Base-by-base conservation (phyloP, 2,113 vertebrate genomes). In the Romanogobio albipinnatus region DNA sequence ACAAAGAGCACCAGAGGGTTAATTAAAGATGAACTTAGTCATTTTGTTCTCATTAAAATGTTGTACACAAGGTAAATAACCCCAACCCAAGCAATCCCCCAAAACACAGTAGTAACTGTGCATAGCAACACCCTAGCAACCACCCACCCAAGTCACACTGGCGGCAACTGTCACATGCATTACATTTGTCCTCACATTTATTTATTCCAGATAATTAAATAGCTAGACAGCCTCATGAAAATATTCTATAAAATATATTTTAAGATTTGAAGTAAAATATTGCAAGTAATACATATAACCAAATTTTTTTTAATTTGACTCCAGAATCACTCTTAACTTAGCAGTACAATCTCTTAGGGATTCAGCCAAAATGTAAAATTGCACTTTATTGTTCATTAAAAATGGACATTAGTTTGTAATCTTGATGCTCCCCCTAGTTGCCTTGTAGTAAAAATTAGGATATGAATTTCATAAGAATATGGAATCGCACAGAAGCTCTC, bases 381-480 rank as follows among this genome's bases (percentile, higher is more conserved):
- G 24, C 36, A 17, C 53, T 39, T 45, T 1, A 45, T 9, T n/a
- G 19, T 79, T 6, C 76, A 47, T 47, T 64, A 15, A 62, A 62
- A 80, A 80, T 26, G 22, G 8, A 29, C 13, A 39, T 77, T 61
- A 62, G n/a, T 62, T 62, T 62, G 39, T 2, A 80, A 11, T 80
- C 77, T 9, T 78, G 1, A 47, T 6, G 8, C 14, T 26, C 3
- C 56, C 51, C 45, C 1, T 17, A 29, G n/a, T 6, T 47, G 58
- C n/a, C n/a, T 64, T 9, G 76, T 43, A 64, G 39, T 62, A 80
- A 62, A 76, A 47, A 47, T 26, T 14, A 15, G 9, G 24, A 79
- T 59, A 79, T 22, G 10, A 58, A 58, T 47, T 71, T n/a, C n/a
- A 22, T 43, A 43, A 74, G 33, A 79, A 47, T 62, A 79, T 62